Base-by-base conservation (phyloP, 1,140 invertebrate genomes). In the Bradysia coprophila region DNA sequence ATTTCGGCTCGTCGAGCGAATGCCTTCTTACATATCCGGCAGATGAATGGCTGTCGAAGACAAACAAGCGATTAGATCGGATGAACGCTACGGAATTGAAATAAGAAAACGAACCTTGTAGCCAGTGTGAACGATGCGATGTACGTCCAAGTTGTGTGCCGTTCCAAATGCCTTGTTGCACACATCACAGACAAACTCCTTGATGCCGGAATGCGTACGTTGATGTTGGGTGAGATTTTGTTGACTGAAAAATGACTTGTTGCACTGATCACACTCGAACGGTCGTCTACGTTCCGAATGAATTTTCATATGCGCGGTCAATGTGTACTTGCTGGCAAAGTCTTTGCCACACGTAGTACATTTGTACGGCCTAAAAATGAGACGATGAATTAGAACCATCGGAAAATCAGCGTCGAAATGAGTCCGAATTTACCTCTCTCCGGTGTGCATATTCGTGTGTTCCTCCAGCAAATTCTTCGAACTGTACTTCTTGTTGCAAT, bases 151-250 rank as follows among this genome's bases (percentile, higher is more conserved):
- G 59, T 82, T 83, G 44, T 82, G 76, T 3, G 73, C 67, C 0
- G 78, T 78, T 4, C 75, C 73, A 61, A 84, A 86, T 21, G 74
- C 73, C 53, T 83, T 85, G 71, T 78, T 73, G 48, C 80, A 84
- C 21, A 76, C 62, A 44, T 75, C 70, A 50, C 80, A 84, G n/a
- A 77, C 56, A 49, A 71, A 79, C 45, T 79, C 73, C 45, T 79
- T 81, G 21, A 76, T 51, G 0, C 74, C 75, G 8, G 70, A 67
- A 50, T 82, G 79, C 0, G 77, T 81, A 45, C 73, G 70, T 52
- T 77, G 72, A 51, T 84, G 80, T 42, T 82, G 80, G 28, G 61
- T 68, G 0, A 84, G 55, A 63, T 83, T 83, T 55, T 81, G 78
- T 42, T 74, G 68, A 20, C 75, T 81, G 38, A 83, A 65, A 59